Evolutionary conservation across 1,140 invertebrate species (phyloP).

Genomic region (Drosophila arawakana): DNA sequence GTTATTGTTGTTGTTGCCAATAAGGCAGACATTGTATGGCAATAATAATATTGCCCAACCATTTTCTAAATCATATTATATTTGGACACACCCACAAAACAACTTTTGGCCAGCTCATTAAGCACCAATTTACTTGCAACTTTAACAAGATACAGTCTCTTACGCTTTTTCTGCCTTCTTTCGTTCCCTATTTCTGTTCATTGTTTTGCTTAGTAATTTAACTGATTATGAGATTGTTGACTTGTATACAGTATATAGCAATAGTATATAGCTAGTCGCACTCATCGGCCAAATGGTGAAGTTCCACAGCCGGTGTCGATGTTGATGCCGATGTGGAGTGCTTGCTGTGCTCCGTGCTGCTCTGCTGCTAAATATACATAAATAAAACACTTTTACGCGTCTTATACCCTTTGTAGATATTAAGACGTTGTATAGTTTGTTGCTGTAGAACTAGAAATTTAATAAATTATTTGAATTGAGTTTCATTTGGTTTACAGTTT

Average conservation of each 20-base stretch:
- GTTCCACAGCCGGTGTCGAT: conserved; percentile 35
- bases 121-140: conserved; percentile 42
- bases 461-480: too few relatives aligned
- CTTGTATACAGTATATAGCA: conserved; percentile 34
- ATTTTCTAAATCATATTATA: conserved; percentile 20
- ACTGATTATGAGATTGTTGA: conserved; percentile 83
- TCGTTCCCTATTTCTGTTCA: conserved; percentile 9
- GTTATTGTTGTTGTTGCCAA: not conserved
- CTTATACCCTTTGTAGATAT: conserved; percentile 8
- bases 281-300: conserved; percentile 23
- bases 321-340: conserved; percentile 23
- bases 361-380: conserved; percentile 32
- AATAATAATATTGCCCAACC: conserved; percentile 12
- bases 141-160: conserved; percentile 1
- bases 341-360: conserved; percentile 19
- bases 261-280: conserved; percentile 13
- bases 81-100: conserved; percentile 37
- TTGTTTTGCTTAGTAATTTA: conserved; percentile 72
- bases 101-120: conserved; percentile 49
- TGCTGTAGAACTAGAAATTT: too few relatives aligned
- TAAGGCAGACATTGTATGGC: conserved; percentile 1
- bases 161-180: conserved; percentile 8
- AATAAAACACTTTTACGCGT: conserved; percentile 50
- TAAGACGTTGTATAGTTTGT: not conserved
- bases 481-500: too few relatives aligned